phyloP scores from a whole-genome alignment of 2,888 invertebrate species.

The Amitus sp. region DNA sequence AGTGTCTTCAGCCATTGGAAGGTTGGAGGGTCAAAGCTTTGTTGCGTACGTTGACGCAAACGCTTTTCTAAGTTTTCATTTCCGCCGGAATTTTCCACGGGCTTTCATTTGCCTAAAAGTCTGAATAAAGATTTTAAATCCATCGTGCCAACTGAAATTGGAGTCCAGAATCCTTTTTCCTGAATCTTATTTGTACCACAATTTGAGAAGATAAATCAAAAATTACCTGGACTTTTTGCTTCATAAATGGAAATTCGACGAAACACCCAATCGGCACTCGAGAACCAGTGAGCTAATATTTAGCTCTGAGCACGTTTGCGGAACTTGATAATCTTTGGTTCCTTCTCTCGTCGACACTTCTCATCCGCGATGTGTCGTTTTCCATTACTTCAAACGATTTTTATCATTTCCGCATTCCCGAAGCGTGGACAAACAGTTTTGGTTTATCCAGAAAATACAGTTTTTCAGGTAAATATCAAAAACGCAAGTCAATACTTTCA shows the following conservation, averaged over 20 bases:
- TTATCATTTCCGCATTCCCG: slow-evolving; percentile 26
- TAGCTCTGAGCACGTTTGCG: slow-evolving; percentile 48
- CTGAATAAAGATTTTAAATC: slow-evolving; percentile 36
- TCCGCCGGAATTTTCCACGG: slow-evolving; percentile 18
- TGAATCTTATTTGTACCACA: no score
- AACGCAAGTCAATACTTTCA: slow-evolving; percentile 1
- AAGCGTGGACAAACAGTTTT: slow-evolving; percentile 44
- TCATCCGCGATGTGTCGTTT: slow-evolving; percentile 44
- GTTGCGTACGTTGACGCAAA: slow-evolving; percentile 15
- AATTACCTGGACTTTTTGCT: no score
- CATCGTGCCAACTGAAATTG: slow-evolving; percentile 40
- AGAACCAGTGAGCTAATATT: slow-evolving; percentile 52
- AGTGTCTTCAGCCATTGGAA: slow-evolving; percentile 10
- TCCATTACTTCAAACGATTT: slow-evolving; percentile 35
- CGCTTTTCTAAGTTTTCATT: slow-evolving; percentile 32
- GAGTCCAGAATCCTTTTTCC: slow-evolving; percentile 31
- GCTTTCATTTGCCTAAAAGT: slow-evolving; percentile 50
- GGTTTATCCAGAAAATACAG: slow-evolving; percentile 51
- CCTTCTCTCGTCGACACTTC: slow-evolving; percentile 28
- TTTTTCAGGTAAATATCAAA: slow-evolving; percentile 54
- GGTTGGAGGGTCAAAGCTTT: slow-evolving; percentile 20
- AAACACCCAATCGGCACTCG: no score
- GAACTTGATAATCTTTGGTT: slow-evolving; percentile 31
- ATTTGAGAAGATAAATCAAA: no score
- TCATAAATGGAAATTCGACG: no score